phyloP scores from a whole-genome alignment of 64 coral and sea anemone species.

The Acropora tenuis region DNA sequence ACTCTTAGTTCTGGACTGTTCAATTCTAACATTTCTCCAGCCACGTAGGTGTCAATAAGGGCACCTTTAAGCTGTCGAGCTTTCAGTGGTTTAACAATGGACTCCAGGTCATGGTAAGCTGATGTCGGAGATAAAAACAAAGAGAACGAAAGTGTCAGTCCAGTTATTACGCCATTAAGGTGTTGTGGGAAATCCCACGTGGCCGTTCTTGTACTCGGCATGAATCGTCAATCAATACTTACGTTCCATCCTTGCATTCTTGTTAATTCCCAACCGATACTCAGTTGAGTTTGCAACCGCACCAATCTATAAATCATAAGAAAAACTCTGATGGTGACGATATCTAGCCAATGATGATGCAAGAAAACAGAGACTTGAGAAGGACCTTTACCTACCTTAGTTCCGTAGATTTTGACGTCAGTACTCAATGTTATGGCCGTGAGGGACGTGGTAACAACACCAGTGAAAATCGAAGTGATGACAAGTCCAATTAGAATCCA shows the following conservation, averaged over 20 bases:
- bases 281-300: constrained; percentile 90
- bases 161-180: background rate
- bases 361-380: no score
- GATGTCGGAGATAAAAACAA: background rate
- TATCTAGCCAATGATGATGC: no score
- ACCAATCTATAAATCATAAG: constrained; percentile 54
- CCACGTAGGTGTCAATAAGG: constrained; percentile 89
- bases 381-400: constrained; percentile 47
- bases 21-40: constrained; percentile 64
- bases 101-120: background rate
- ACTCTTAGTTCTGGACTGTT: constrained; percentile 63
- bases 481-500: constrained; percentile 94
- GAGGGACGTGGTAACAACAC: constrained; percentile 90
- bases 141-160: background rate
- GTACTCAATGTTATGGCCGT: constrained; percentile 90
- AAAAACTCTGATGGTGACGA: background rate
- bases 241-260: constrained; percentile 83
- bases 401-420: constrained; percentile 88
- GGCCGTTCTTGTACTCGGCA: no score
- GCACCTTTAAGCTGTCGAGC: constrained; percentile 74
- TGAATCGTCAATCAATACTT: background rate
- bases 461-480: constrained; percentile 93
- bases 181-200: no score
- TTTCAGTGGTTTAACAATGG: constrained; percentile 55
- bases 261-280: constrained; percentile 86